These are phyloP conservation scores for Globia sparganii DNA, from an alignment of 2,888 invertebrate species.

Conservation along the genomic window DNA sequence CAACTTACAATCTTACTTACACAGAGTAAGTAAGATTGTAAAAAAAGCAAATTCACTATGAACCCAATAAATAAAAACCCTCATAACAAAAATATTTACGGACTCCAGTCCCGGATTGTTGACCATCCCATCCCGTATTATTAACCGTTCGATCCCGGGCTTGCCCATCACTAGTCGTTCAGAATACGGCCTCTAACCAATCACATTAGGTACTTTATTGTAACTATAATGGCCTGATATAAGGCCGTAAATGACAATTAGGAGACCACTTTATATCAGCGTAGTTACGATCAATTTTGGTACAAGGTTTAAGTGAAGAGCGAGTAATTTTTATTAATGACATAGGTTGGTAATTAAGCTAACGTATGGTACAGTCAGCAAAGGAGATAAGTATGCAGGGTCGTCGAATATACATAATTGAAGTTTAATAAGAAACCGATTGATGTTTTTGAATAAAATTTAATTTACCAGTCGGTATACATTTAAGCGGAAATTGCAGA, in stretches of 20 bases:
- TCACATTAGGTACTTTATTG: conserved; percentile 67
- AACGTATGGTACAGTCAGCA: no score
- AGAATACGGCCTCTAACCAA: conserved; percentile 58
- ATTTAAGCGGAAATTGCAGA: no score
- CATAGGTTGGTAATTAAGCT: no score
- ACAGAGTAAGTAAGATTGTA: no score
- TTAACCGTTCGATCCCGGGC: conserved; percentile 38
- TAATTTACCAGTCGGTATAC: no score
- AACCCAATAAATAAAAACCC: conserved; percentile 18
- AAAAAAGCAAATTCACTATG: background rate
- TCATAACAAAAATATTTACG: conserved; percentile 44
- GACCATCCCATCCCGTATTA: conserved; percentile 43
- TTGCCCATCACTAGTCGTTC: conserved; percentile 60
- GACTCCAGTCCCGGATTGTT: conserved; percentile 45
- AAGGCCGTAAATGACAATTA: conserved; percentile 68
- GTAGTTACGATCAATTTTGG: conserved; percentile 48
- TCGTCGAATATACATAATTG: no score
- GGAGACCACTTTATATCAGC: conserved; percentile 59
- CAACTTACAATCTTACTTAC: background rate
- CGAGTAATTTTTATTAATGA: conserved; percentile 22
- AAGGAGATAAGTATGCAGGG: no score
- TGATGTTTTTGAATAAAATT: no score
- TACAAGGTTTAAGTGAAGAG: conserved; percentile 5
- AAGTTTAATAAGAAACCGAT: no score
- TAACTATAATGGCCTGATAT: conserved; percentile 59